These are phyloP conservation scores for Rotaria magnacalcarata DNA, from an alignment of 2,888 invertebrate species.

Conservation along the genomic window DNA sequence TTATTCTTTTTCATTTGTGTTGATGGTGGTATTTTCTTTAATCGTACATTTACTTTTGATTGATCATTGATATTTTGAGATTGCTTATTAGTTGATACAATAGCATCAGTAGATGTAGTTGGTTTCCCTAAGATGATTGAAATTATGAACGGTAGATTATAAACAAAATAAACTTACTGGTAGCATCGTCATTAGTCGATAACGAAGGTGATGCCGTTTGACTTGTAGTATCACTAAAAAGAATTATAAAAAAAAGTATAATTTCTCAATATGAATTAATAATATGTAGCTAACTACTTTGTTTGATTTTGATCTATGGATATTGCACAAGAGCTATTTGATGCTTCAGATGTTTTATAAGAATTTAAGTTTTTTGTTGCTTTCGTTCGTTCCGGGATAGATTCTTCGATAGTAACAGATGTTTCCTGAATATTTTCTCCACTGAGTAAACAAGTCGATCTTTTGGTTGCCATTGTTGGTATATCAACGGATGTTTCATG, in stretches of 20 bases:
- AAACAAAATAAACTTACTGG: not conserved
- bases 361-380: not conserved
- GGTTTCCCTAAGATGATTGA: not conserved
- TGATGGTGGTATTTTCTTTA: not conserved
- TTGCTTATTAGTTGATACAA: not conserved
- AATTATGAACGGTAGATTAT: too few species aligned
- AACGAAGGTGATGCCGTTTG: not conserved
- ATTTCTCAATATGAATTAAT: too few species aligned
- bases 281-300: not conserved
- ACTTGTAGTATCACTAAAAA: not conserved
- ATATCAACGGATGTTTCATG: not conserved
- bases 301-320: not conserved
- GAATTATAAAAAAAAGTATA: too few species aligned
- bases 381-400: not conserved
- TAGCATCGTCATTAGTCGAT: not conserved
- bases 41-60: conserved; percentile 12
- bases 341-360: not conserved
- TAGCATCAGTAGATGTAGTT: not conserved
- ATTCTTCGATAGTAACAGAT: not conserved
- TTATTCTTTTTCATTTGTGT: not conserved
- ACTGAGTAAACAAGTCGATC: not conserved
- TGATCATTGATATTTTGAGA: not conserved
- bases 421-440: not conserved
- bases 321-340: not conserved
- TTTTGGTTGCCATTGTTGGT: not conserved